phyloP scores from a whole-genome alignment of 2,888 invertebrate genomes.

The Lingula anatina region DNA sequence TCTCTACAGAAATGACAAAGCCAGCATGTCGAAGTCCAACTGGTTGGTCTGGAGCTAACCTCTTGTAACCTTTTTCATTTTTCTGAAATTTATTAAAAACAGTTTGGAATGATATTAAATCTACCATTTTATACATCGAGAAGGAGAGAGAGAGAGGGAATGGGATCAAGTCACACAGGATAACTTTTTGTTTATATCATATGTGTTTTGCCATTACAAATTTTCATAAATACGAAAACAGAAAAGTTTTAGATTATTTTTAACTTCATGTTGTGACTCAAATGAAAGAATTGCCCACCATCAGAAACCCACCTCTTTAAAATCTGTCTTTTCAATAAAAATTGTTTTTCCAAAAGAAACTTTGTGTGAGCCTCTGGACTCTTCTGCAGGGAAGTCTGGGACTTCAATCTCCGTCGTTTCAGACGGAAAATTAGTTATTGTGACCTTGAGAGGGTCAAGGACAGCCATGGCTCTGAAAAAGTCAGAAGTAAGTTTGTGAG shows the following conservation, averaged over 20 bases:
- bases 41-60: conserved; percentile 76
- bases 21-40: conserved; percentile 93
- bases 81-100: too few species aligned
- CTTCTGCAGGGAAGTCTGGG: conserved; percentile 85
- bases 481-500: too few species aligned
- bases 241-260: too few species aligned
- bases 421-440: conserved; percentile 70
- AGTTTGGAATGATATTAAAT: too few species aligned
- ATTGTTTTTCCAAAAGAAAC: conserved; percentile 71
- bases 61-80: conserved; percentile 81
- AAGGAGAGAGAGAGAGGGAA: too few species aligned
- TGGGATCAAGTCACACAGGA: too few species aligned
- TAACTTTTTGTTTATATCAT: too few species aligned
- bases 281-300: background rate
- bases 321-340: conserved; percentile 88
- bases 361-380: conserved; percentile 65
- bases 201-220: too few species aligned
- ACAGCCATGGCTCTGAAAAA: conserved; percentile 92
- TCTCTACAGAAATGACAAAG: conserved; percentile 69
- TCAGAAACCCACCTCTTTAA: conserved; percentile 64
- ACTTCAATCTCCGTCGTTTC: conserved; percentile 61
- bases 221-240: too few species aligned
- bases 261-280: too few species aligned
- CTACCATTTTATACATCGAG: too few species aligned
- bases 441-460: conserved; percentile 80